Conservation (phyloP, 1,140 invertebrate species). For the Palaemon carinicauda region DNA sequence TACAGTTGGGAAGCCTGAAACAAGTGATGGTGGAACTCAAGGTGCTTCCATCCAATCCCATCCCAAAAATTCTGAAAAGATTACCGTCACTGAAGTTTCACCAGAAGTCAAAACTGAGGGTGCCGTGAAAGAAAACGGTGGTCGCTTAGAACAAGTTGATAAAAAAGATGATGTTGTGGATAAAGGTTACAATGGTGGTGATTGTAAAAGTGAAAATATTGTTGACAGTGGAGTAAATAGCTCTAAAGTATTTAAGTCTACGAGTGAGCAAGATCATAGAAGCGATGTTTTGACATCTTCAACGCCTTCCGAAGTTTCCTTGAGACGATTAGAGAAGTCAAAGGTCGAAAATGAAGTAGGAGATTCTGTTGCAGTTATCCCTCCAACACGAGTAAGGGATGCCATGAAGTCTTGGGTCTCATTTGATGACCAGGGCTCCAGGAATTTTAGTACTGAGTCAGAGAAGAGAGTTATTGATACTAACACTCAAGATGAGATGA, state of each 20-base stretch:
- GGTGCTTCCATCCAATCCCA: background rate
- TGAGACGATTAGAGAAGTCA: too few relatives aligned
- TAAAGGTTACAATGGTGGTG: too few relatives aligned
- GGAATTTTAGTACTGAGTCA: too few relatives aligned
- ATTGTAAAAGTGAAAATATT: too few relatives aligned
- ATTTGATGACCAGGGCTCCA: constrained; percentile 12
- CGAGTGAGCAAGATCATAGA: too few relatives aligned
- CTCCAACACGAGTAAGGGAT: background rate
- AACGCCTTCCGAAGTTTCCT: too few relatives aligned
- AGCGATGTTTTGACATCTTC: too few relatives aligned
- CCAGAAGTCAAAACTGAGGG: background rate
- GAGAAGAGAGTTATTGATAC: background rate
- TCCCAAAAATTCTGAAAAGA: background rate
- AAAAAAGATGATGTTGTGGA: too few relatives aligned
- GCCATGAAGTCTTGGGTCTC: constrained; percentile 35
- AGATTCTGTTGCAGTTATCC: too few relatives aligned
- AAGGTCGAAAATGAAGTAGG: too few relatives aligned
- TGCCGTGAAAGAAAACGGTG: background rate
- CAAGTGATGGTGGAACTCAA: background rate
- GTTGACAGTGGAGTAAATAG: too few relatives aligned
- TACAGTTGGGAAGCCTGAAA: background rate
- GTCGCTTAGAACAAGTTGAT: background rate
- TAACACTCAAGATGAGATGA: background rate
- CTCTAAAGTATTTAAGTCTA: too few relatives aligned
- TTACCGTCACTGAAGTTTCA: background rate